phyloP scores from a whole-genome alignment of 2,888 invertebrate species.

The Hypolimnas misippus region DNA sequence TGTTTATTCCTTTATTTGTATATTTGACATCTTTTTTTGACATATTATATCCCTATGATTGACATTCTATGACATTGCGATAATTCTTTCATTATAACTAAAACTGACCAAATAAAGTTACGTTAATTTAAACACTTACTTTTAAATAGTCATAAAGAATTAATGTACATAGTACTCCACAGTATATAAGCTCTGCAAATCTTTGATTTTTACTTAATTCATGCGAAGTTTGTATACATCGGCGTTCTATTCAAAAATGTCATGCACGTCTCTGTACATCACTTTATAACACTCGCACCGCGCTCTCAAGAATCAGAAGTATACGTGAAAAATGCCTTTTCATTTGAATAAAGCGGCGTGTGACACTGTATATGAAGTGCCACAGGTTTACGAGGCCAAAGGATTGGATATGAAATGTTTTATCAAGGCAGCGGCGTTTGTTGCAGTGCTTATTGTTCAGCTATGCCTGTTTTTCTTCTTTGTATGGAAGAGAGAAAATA shows the following conservation, averaged over 20 bases:
- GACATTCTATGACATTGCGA: too few species aligned
- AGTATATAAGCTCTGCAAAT: too few species aligned
- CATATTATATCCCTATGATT: too few species aligned
- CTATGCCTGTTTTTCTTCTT: conserved; percentile 52
- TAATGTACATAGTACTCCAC: too few species aligned
- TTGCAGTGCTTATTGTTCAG: conserved; percentile 53
- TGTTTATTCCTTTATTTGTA: too few species aligned
- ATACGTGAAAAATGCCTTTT: conserved; percentile 48
- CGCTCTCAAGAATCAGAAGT: background rate
- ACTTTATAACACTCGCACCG: background rate
- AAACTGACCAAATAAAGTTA: too few species aligned
- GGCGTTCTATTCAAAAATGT: background rate
- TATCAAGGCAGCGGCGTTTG: conserved; percentile 50
- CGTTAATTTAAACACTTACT: too few species aligned
- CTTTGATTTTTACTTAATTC: too few species aligned
- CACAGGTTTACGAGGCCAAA: conserved; percentile 39
- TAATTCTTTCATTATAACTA: too few species aligned
- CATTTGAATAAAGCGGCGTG: conserved; percentile 50
- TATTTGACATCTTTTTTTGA: too few species aligned
- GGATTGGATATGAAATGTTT: conserved; percentile 54
- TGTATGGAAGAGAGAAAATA: conserved; percentile 43
- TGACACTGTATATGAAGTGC: conserved; percentile 25
- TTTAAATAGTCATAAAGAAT: too few species aligned
- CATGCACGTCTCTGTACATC: background rate
- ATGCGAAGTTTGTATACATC: background rate